Evolutionary conservation across 2,113 vertebrate genomes (phyloP).

Genomic region (Callaeas wilsoni): DNA sequence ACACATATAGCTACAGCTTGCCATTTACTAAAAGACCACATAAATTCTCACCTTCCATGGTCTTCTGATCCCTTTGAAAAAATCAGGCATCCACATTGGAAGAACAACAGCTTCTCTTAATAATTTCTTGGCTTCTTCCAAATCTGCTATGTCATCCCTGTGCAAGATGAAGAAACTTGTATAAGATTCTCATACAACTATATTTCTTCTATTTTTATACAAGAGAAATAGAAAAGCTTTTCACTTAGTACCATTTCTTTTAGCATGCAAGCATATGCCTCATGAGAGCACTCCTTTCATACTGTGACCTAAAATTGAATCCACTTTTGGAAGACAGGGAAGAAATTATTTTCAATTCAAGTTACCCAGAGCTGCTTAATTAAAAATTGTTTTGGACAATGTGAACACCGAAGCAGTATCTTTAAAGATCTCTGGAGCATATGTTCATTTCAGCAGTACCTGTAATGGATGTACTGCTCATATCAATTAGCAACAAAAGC

Average conservation of each 20-base stretch:
- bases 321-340: neutral
- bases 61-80: constrained; percentile 83
- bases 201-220: neutral
- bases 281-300: constrained; percentile 7
- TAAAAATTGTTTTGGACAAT: constrained; percentile 37
- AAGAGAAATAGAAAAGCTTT: neutral
- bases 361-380: constrained; percentile 25
- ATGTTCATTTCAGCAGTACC: neutral
- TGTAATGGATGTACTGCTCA: neutral
- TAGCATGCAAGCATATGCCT: neutral
- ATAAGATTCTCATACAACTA: neutral
- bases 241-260: neutral
- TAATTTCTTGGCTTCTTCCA: constrained; percentile 84
- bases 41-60: constrained; percentile 79
- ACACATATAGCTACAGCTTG: neutral
- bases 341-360: constrained; percentile 7
- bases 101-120: constrained; percentile 82
- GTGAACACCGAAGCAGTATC: neutral
- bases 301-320: constrained; percentile 22
- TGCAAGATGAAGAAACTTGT: constrained; percentile 1
- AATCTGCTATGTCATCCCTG: constrained; percentile 83
- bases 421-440: neutral
- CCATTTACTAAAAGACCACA: neutral
- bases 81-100: constrained; percentile 87
- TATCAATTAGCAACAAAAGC: neutral